A percentile compares a stretch with the other conserved stretches of the same genome.
Evolutionary conservation across 1,140 invertebrate species (phyloP).

Genomic region (Drosophila rufa): DNA sequence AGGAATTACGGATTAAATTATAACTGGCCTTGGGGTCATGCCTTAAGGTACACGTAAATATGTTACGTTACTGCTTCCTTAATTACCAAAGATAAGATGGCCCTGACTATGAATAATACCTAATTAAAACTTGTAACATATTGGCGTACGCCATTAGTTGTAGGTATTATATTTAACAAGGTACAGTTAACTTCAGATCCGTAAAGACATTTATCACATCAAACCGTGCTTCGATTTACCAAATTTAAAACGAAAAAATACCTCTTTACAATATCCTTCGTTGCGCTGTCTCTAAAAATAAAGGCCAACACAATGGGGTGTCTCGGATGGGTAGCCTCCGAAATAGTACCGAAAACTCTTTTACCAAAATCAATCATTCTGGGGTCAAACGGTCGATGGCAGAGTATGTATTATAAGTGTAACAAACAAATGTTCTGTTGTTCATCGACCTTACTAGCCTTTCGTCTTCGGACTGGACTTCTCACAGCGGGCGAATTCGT

Average conservation of each 20-base stretch:
- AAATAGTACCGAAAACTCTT: constrained; percentile 53
- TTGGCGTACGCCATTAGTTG: neutral
- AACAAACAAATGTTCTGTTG: constrained; percentile 44
- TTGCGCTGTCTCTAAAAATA: constrained; percentile 24
- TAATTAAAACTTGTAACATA: neutral
- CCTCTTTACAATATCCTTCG: constrained; percentile 2
- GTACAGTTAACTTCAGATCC: neutral
- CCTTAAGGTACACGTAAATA: neutral
- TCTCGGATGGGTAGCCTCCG: constrained; percentile 13
- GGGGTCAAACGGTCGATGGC: constrained; percentile 48
- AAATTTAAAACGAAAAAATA: neutral
- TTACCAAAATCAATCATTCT: constrained; percentile 65
- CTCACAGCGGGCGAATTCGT: constrained; percentile 40
- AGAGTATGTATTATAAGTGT: constrained; percentile 51
- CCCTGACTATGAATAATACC: neutral
- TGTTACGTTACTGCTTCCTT: neutral
- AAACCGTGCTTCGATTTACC: neutral
- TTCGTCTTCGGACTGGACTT: constrained; percentile 1
- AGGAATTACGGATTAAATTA: constrained; percentile 10
- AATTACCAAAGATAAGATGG: neutral
- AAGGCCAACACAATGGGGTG: constrained; percentile 29
- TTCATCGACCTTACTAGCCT: neutral
- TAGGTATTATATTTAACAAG: neutral
- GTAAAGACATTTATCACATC: neutral
- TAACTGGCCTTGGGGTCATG: neutral